Evolutionary conservation across 1,140 invertebrate species (phyloP).

Genomic region (Achatina immaculata): DNA sequence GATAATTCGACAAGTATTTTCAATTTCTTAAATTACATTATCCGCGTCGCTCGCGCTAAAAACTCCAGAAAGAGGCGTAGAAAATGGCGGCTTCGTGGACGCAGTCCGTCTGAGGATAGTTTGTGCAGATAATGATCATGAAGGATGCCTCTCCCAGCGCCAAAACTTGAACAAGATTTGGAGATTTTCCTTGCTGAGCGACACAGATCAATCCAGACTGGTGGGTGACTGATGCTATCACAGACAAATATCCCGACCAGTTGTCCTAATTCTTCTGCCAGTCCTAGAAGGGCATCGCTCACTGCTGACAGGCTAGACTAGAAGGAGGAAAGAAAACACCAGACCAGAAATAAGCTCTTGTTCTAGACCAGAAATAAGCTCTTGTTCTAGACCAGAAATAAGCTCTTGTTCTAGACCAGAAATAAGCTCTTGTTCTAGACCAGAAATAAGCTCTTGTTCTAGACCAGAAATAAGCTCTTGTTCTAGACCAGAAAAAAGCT

Average conservation of each 20-base stretch:
- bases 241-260: background rate
- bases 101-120: background rate
- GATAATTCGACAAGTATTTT: conserved; percentile 28
- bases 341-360: no score
- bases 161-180: background rate
- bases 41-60: background rate
- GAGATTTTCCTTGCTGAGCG: background rate
- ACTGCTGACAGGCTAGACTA: no score
- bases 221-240: background rate
- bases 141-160: background rate
- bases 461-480: no score
- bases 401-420: no score
- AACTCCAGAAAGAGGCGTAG: background rate
- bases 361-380: no score
- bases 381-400: no score
- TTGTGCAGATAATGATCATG: conserved; percentile 28
- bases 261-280: background rate
- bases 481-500: no score
- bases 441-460: no score
- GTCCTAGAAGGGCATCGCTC: no score
- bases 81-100: background rate
- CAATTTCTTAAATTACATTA: conserved; percentile 32
- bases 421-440: no score
- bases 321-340: no score
- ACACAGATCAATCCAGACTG: background rate